A percentile compares a stretch with the other conserved stretches of the same genome.
Evolutionary conservation across 1,140 invertebrate genomes (phyloP).

Genomic region (Drosophila pseudoananassae): DNA sequence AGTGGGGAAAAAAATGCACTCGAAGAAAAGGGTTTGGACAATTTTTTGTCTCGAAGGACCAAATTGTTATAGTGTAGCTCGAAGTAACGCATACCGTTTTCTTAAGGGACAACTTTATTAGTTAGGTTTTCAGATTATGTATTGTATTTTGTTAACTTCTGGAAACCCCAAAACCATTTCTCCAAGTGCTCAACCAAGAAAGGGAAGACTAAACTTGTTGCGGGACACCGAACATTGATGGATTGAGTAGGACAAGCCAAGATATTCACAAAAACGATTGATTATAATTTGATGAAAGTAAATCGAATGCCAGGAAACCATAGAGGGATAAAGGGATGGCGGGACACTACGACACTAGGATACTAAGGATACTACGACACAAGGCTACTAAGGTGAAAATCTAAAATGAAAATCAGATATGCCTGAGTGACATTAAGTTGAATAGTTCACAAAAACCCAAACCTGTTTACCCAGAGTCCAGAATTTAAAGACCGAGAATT

Average conservation of each 20-base stretch:
- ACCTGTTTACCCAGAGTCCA: not conserved
- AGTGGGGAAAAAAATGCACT: conserved; percentile 7
- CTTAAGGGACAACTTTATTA: no score
- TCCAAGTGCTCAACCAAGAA: not conserved
- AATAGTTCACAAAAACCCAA: conserved; percentile 4
- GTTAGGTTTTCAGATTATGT: not conserved
- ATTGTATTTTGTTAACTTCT: not conserved
- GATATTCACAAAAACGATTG: conserved; percentile 25
- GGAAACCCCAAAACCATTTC: not conserved
- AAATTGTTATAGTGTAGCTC: no score
- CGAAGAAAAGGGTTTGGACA: no score
- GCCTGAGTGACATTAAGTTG: conserved; percentile 8
- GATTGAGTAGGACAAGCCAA: conserved; percentile 14
- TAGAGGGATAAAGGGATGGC: not conserved
- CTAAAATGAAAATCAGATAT: not conserved
- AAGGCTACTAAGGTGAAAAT: not conserved
- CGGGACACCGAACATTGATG: conserved; percentile 13
- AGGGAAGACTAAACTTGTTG: conserved; percentile 18
- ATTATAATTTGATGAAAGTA: conserved; percentile 23
- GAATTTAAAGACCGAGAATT: not conserved
- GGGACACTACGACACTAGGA: not conserved
- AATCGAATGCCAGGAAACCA: not conserved
- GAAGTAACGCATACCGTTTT: no score
- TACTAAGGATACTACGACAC: conserved; percentile 1
- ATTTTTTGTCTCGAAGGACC: not conserved